A percentile compares a stretch with the other conserved stretches of the same genome.
phyloP scores from a whole-genome alignment of 2,797 vertebrate species.

The Chanos chanos region DNA sequence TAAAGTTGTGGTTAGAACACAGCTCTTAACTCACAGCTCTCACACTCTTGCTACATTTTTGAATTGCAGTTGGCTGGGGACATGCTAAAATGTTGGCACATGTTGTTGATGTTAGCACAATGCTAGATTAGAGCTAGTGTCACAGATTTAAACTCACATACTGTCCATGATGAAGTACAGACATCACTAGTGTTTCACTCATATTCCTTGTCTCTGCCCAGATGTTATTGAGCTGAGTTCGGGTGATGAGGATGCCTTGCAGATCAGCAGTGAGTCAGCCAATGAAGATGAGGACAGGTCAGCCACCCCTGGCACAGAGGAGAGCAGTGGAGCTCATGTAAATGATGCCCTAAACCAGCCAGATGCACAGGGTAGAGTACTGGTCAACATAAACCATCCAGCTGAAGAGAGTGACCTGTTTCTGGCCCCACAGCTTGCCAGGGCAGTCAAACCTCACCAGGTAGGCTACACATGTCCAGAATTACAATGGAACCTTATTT shows the following conservation, averaged over 20 bases:
- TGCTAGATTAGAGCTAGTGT: no score
- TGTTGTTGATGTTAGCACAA: no score
- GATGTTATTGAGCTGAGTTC: constrained; percentile 98
- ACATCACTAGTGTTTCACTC: no score
- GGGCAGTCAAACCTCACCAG: constrained; percentile 97
- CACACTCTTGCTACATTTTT: no score
- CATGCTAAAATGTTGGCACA: no score
- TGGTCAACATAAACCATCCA: constrained; percentile 97
- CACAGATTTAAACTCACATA: no score
- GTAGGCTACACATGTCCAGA: constrained; percentile 54
- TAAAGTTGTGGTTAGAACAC: no score
- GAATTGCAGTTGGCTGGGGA: no score
- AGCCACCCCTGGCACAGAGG: constrained; percentile 71
- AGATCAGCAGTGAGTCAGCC: constrained; percentile 87
- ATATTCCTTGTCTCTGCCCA: no score
- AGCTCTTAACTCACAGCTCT: no score
- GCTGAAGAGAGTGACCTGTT: constrained; percentile 93
- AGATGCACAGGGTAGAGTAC: constrained; percentile 85
- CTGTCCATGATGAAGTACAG: no score
- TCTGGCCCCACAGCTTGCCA: constrained; percentile 89
- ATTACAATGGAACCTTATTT: no score
- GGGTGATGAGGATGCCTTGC: constrained; percentile 88
- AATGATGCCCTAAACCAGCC: constrained; percentile 90
- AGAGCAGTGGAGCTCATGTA: constrained; percentile 93
- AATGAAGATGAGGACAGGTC: constrained; percentile 80